These are phyloP conservation scores for Subacronicta megacephala DNA, from an alignment of 2,888 invertebrate genomes.

Conservation along the genomic window DNA sequence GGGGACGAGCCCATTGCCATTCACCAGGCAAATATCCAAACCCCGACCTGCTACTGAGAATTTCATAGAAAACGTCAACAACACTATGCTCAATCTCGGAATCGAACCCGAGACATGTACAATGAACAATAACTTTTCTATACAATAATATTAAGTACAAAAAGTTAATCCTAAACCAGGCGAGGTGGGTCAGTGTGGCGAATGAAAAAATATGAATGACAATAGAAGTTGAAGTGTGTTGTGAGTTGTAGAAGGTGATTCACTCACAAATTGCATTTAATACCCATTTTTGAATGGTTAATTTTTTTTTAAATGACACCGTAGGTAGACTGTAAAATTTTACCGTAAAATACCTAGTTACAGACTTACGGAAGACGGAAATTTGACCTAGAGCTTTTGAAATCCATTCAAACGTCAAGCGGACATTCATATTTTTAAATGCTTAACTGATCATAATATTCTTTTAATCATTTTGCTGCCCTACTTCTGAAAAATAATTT, in stretches of 20 bases:
- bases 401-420: conserved; percentile 16
- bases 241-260: too few species aligned
- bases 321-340: conserved; percentile 13
- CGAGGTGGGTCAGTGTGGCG: conserved; percentile 43
- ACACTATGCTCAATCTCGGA: too few species aligned
- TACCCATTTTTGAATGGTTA: conserved; percentile 17
- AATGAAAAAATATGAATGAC: conserved; percentile 27
- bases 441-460: neutral
- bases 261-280: conserved; percentile 20
- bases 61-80: too few species aligned
- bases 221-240: conserved; percentile 35
- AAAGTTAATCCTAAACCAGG: conserved; percentile 13
- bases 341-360: conserved; percentile 16
- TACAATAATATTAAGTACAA: neutral
- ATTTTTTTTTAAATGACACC: conserved; percentile 22
- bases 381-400: neutral
- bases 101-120: too few species aligned
- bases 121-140: neutral
- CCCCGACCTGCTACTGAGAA: too few species aligned
- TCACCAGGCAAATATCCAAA: too few species aligned
- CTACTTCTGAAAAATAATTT: conserved; percentile 5
- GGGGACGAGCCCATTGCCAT: too few species aligned
- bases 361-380: neutral
- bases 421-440: neutral
- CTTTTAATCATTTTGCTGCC: neutral